A percentile compares a stretch with the other conserved stretches of the same genome.
Evolutionary conservation across 2,797 vertebrate genomes (phyloP).

Genomic region (Eidolon dupreanum): DNA sequence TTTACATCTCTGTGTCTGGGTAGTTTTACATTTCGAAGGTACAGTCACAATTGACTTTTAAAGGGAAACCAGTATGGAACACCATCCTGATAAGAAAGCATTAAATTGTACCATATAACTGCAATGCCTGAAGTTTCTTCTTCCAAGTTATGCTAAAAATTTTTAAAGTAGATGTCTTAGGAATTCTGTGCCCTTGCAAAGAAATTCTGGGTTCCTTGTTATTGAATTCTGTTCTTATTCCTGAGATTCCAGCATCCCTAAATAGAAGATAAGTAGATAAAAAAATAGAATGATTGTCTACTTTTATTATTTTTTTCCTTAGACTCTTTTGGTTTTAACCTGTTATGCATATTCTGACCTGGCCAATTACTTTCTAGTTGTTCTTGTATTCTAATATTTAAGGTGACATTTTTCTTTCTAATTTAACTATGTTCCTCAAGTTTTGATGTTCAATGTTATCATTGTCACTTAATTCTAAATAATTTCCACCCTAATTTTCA

Average conservation of each 20-base stretch:
- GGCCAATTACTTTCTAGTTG: neutral
- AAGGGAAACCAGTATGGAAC: neutral
- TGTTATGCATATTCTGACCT: neutral
- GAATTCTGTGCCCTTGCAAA: neutral
- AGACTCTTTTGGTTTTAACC: neutral
- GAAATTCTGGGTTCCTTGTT: neutral
- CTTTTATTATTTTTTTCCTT: neutral
- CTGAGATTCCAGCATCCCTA: neutral
- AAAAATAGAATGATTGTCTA: neutral
- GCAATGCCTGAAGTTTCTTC: neutral
- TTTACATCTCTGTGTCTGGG: constrained; percentile 26
- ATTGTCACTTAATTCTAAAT: neutral
- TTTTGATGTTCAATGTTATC: neutral
- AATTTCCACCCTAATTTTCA: neutral
- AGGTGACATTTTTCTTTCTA: neutral
- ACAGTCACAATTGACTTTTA: constrained; percentile 27
- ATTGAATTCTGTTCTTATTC: neutral
- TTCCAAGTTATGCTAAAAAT: neutral
- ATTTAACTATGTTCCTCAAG: neutral
- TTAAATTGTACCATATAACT: neutral
- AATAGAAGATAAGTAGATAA: neutral
- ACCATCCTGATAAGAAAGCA: neutral
- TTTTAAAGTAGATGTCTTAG: neutral
- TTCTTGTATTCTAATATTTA: neutral
- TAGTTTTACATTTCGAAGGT: constrained; percentile 39